A percentile compares a stretch with the other conserved stretches of the same genome.
phyloP scores from a whole-genome alignment of 2,888 invertebrate genomes.

The Phlogophora meticulosa region DNA sequence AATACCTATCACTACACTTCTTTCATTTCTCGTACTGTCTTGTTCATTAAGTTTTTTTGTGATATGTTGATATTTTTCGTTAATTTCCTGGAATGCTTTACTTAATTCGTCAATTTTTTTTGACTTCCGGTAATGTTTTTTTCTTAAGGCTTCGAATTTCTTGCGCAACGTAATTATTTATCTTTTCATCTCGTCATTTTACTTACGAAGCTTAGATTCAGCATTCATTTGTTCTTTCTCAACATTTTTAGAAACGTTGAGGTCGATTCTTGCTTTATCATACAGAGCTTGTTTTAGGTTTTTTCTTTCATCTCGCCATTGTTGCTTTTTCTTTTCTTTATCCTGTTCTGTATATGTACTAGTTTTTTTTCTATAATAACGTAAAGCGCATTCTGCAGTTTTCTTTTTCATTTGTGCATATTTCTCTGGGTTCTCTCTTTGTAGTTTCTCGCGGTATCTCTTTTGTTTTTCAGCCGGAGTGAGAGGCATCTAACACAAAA shows the following conservation, averaged over 20 bases:
- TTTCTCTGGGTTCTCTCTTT: constrained; percentile 7
- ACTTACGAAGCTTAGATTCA: not conserved
- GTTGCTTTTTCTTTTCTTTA: constrained; percentile 2
- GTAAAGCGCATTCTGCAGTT: constrained; percentile 7
- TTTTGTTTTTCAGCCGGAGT: constrained; percentile 2
- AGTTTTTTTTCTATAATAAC: constrained; percentile 7
- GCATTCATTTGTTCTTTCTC: not conserved
- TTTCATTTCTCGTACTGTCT: not conserved
- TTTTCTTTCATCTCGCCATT: constrained; percentile 5
- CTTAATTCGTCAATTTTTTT: not conserved
- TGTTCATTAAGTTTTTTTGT: not conserved
- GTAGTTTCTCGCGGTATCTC: constrained; percentile 1
- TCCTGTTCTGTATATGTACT: constrained; percentile 1
- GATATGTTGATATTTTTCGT: not conserved
- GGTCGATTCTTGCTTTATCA: not conserved
- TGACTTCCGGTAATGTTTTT: constrained; percentile 5
- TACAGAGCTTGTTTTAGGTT: not conserved
- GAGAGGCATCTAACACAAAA: constrained; percentile 3
- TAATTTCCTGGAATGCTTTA: constrained; percentile 4
- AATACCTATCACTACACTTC: not conserved
- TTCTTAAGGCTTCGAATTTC: constrained; percentile 4
- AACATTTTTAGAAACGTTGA: too few species aligned
- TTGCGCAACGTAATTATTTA: not conserved
- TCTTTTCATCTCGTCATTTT: not conserved
- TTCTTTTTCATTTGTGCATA: constrained; percentile 9